Percentiles rank a stretch among this genome's conserved stretches.
These are phyloP conservation scores for Chiloscyllium punctatum DNA, from an alignment of 2,797 vertebrate genomes.

Conservation along the genomic window DNA sequence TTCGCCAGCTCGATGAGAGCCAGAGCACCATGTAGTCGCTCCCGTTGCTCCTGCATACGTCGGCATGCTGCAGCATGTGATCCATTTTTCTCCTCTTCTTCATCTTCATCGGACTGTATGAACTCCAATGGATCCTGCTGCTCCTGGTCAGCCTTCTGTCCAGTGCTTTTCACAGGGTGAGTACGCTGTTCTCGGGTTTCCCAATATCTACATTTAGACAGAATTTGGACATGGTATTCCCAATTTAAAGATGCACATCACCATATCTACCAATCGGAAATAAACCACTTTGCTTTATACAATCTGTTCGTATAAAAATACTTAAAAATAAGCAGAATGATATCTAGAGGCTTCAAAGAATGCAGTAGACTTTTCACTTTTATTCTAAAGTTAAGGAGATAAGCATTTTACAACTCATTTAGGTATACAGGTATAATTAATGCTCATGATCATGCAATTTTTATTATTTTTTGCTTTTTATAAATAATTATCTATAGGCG, in stretches of 20 bases:
- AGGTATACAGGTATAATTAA: no score
- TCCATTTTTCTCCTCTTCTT: conserved; percentile 70
- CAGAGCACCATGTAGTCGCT: conserved; percentile 87
- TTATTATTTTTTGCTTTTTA: no score
- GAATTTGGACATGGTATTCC: not conserved
- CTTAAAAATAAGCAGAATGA: not conserved
- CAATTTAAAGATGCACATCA: not conserved
- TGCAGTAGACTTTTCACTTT: no score
- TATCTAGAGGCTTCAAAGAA: not conserved
- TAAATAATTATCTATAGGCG: no score
- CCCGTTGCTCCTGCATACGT: conserved; percentile 84
- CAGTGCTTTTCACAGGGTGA: conserved; percentile 71
- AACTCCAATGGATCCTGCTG: conserved; percentile 93
- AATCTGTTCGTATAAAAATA: not conserved
- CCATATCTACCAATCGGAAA: not conserved
- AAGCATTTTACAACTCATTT: no score
- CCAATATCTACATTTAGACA: conserved; percentile 72
- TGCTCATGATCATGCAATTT: no score
- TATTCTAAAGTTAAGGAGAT: no score
- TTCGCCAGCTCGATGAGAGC: conserved; percentile 97
- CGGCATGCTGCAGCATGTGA: conserved; percentile 63
- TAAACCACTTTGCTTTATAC: not conserved
- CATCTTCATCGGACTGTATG: conserved; percentile 74
- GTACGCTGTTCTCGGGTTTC: conserved; percentile 81
- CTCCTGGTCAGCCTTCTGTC: conserved; percentile 74